Conservation (phyloP, 2,113 vertebrate genomes). For the Galemys pyrenaicus region DNA sequence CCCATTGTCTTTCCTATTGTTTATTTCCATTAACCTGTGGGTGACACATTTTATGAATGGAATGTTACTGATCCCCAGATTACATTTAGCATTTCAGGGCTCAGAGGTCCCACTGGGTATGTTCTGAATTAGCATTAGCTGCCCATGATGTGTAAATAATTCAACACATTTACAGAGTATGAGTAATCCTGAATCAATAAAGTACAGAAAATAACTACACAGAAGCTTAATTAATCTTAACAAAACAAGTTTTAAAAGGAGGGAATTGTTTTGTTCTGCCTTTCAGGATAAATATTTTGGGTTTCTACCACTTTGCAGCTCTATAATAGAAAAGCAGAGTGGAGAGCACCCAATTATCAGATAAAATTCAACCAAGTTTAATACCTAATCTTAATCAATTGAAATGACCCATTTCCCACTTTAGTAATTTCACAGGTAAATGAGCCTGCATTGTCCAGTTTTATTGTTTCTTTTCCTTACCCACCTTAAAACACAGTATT, state of each 20-base stretch:
- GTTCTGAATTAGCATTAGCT: slow-evolving; percentile 86
- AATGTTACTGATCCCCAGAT: slow-evolving; percentile 82
- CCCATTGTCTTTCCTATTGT: slow-evolving; percentile 83
- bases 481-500: not conserved
- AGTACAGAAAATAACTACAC: slow-evolving; percentile 70
- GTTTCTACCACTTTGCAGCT: slow-evolving; percentile 22
- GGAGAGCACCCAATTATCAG: slow-evolving; percentile 52
- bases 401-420: slow-evolving; percentile 28
- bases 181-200: slow-evolving; percentile 75
- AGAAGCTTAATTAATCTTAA: slow-evolving; percentile 77
- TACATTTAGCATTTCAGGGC: slow-evolving; percentile 75
- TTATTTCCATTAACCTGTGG: slow-evolving; percentile 86
- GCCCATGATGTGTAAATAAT: slow-evolving; percentile 81
- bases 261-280: slow-evolving; percentile 50
- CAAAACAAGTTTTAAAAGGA: slow-evolving; percentile 66
- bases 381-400: slow-evolving; percentile 36
- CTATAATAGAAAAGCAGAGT: not conserved
- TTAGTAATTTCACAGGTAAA: slow-evolving; percentile 45
- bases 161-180: slow-evolving; percentile 75
- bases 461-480: not conserved
- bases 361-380: slow-evolving; percentile 60
- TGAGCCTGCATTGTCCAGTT: not conserved
- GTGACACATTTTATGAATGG: slow-evolving; percentile 84
- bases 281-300: slow-evolving; percentile 73
- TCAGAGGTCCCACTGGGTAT: slow-evolving; percentile 77